Base-by-base conservation (phyloP, 2,113 vertebrate species). In the Poecilia latipinna region DNA sequence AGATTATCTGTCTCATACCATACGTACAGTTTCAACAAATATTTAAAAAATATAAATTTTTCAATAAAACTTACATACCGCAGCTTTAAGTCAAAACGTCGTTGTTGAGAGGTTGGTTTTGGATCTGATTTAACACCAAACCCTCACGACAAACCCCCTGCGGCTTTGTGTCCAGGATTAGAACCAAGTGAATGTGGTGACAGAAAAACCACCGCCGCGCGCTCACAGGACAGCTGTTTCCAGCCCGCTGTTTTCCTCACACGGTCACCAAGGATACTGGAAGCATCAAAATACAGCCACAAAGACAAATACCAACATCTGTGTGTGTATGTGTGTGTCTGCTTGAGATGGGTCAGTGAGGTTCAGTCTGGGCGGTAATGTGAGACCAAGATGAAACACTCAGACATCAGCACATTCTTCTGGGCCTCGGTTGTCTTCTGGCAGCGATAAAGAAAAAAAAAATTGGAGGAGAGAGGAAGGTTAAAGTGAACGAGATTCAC, bases 381-480 rank as follows among this genome's bases (percentile, higher is more conserved):
- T 89, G 90, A 92, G 90, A 90, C 86, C 68, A 71, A 85, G 83
- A 88, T 88, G 84, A 90, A 93, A 90, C 87, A 81, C 57, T 73
- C 81, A 88, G 78, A 63, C 91, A 92, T 94, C 93, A 94, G 93
- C 93, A 93, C 93, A 95, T 95, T 95, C 93, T 92, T 83, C n/a
- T 73, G 76, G 87, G 74, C 87, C 88, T 89, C 70, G 76, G 87
- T 82, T 93, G 89, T 78, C 73, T 90, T 78, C 72, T 77, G 83
- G 71, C 33, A 61, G n/a, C 84, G 80, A 81, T 84, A 70, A n/a
- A 70, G 12, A 61, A 32, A 75, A 54, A 32, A 78, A 35, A 48
- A 74, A 79, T 8, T 37, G 35, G 62, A 74, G 77, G 33, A 42
- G 19, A 65, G 65, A 68, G 35, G 60, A 80, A 71, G 37, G 24